Base-by-base conservation (phyloP, 2,797 vertebrate genomes). In the Microctenopoma stevenorrisi region DNA sequence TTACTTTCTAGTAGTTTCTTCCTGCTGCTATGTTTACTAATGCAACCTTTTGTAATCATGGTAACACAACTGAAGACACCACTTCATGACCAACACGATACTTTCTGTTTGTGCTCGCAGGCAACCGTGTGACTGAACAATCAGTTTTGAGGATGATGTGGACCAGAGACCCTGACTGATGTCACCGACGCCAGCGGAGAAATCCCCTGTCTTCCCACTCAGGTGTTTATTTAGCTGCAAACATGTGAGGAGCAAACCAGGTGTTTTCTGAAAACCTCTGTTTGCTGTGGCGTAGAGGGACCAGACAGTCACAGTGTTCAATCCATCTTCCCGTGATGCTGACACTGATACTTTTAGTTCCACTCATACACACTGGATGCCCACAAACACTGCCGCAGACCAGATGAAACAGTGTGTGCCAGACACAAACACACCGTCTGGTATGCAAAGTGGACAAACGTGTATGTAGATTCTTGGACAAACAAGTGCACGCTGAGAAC, bases 181-280 rank as follows among this genome's bases (percentile, higher is more conserved):
- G 57, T 84, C 80, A 83, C 48, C 10, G 61, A 82, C 61, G 51
- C 76, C 63, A 46, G 59, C 15, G 51, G 69, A 63, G 60, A 86
- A 85, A 74, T 80, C 66, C 82, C 76, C 64, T 56, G 76, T 52
- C 60, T 82, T 79, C 66, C 57, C 28, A 63, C 61, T 79, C 81
- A 85, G 84, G 81, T 86, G 72, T 88, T 89, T 91, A 74, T 87
- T 91, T 87, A 86, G 72, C 68, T 78, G 79, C 37, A 76, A 85
- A 75, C 11, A 12, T 68, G 72, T 71, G 53, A 76, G 59, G 74
- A 78, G 78, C 72, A 84, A 90, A 87, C 83, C 78, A 81, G 82
- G 86, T 86, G 82, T 83, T 76, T 68, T 78, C 77, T 77, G 71
- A 84, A 79, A 80, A 79, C 4, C 43, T 35, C n/a, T 64, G 64